Percentiles rank a stretch among this genome's conserved stretches.
phyloP scores from a whole-genome alignment of 2,113 vertebrate genomes.

The Papio anubis region DNA sequence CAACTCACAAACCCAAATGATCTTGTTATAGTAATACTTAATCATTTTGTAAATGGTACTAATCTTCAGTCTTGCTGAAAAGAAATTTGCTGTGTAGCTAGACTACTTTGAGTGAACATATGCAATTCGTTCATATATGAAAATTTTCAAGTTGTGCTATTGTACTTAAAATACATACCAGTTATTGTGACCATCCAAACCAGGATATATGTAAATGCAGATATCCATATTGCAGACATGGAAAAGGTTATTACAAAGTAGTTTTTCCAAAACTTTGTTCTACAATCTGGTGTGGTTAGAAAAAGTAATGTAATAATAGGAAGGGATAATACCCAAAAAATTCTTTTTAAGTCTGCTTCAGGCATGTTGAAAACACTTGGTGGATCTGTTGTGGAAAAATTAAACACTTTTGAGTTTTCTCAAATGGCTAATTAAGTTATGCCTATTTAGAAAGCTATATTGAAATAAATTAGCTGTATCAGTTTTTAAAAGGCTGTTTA shows the following conservation, averaged over 20 bases:
- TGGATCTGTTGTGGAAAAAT: conserved; percentile 84
- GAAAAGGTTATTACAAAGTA: conserved; percentile 95
- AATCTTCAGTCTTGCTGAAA: conserved; percentile 5
- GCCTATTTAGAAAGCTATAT: conserved; percentile 63
- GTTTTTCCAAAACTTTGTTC: conserved; percentile 92
- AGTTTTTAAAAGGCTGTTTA: conserved; percentile 65
- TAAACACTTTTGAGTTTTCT: conserved; percentile 64
- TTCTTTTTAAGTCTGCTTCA: conserved; percentile 92
- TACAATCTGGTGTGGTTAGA: conserved; percentile 94
- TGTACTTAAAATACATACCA: conserved; percentile 85
- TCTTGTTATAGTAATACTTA: conserved; percentile 8
- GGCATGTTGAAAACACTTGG: conserved; percentile 93
- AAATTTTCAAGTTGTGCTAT: not conserved
- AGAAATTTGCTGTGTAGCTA: not conserved
- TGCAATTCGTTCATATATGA: conserved; percentile 4
- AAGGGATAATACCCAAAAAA: conserved; percentile 95
- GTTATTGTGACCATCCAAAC: conserved; percentile 98
- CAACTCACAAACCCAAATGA: conserved; percentile 22
- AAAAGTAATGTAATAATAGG: conserved; percentile 92
- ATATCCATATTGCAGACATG: conserved; percentile 97
- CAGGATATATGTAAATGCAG: conserved; percentile 94
- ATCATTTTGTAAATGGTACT: conserved; percentile 38
- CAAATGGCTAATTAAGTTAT: conserved; percentile 57
- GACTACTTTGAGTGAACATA: not conserved
- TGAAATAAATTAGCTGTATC: conserved; percentile 71